Conservation (phyloP, 2,888 invertebrate species). For the Syrista parreyssii region DNA sequence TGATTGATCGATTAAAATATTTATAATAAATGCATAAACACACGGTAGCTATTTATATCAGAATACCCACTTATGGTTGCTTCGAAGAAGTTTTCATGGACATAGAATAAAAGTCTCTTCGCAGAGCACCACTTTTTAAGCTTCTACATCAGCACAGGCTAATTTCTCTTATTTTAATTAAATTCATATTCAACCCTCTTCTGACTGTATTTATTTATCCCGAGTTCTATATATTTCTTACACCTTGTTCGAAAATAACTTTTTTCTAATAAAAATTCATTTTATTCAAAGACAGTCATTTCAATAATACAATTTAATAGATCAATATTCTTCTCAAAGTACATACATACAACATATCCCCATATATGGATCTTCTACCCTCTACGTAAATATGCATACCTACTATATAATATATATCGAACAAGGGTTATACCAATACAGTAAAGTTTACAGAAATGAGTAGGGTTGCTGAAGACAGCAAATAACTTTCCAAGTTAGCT, state of each 20-base stretch:
- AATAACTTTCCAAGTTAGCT: slow-evolving; percentile 42
- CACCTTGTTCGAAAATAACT: too few species aligned
- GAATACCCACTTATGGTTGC: too few species aligned
- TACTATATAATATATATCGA: background rate
- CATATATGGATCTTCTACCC: background rate
- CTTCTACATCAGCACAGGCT: too few species aligned
- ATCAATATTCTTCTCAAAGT: background rate
- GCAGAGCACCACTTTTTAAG: too few species aligned
- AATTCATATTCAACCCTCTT: too few species aligned
- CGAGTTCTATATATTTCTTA: too few species aligned
- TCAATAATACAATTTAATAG: background rate
- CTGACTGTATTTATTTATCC: too few species aligned
- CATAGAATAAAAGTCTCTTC: too few species aligned
- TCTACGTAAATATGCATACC: background rate
- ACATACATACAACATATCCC: background rate
- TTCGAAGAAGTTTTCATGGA: too few species aligned
- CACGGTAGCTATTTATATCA: too few species aligned
- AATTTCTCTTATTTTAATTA: too few species aligned
- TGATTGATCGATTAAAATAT: background rate
- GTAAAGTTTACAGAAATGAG: background rate
- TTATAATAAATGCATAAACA: too few species aligned
- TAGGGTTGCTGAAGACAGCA: slow-evolving; percentile 19
- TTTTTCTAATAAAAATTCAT: background rate
- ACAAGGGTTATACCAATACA: background rate
- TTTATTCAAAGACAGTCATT: background rate